These are phyloP conservation scores for Poeciliopsis infans DNA, from an alignment of 2,797 vertebrate species.

Conservation along the genomic window DNA sequence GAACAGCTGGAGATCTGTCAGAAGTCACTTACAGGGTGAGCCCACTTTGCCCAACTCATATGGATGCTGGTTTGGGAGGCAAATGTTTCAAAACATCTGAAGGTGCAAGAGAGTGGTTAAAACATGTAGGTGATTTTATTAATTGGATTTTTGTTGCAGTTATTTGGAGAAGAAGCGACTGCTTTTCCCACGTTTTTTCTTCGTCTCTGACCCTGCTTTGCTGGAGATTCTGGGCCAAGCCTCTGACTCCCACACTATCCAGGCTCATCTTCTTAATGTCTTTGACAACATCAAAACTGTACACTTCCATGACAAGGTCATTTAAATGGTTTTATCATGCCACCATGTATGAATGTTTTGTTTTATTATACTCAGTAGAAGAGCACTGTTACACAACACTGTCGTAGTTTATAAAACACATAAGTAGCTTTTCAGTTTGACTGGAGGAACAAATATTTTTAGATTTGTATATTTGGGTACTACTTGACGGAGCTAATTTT, in stretches of 20 bases:
- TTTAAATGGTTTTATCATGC: not conserved
- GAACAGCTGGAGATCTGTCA: slow-evolving; percentile 97
- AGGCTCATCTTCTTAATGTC: slow-evolving; percentile 93
- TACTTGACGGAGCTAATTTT: not conserved
- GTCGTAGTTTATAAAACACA: not conserved
- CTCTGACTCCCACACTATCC: slow-evolving; percentile 94
- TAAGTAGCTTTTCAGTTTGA: not conserved
- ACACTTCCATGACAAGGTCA: slow-evolving; percentile 91
- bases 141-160: slow-evolving; percentile 62
- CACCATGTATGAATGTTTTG: not conserved
- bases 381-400: not conserved
- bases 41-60: not conserved
- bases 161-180: slow-evolving; percentile 96
- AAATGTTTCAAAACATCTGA: not conserved
- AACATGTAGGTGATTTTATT: not conserved
- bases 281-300: slow-evolving; percentile 96
- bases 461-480: not conserved
- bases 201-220: slow-evolving; percentile 93
- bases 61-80: not conserved
- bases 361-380: not conserved
- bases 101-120: not conserved
- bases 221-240: slow-evolving; percentile 97
- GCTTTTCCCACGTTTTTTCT: slow-evolving; percentile 96
- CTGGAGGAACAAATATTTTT: not conserved
- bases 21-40: slow-evolving; percentile 96